These are phyloP conservation scores for Prostheceraeus crozeri DNA, from an alignment of 2,888 invertebrate species.

Conservation along the genomic window DNA sequence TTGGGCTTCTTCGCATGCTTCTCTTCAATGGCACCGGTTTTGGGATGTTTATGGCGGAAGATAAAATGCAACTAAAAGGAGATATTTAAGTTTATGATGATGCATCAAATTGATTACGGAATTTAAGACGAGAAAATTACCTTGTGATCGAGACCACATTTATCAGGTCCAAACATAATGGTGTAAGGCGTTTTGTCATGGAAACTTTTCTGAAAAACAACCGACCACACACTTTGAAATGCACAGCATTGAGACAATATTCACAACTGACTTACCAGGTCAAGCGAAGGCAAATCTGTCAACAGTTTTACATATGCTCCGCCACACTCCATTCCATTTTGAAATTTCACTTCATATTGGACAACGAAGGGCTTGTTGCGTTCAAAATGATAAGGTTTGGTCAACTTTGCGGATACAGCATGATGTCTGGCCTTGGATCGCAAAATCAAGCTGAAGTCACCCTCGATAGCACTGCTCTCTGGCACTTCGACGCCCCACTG, in stretches of 20 bases:
- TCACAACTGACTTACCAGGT: conserved; percentile 62
- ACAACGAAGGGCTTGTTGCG: conserved; percentile 32
- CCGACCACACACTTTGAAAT: too few relatives aligned
- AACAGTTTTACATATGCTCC: conserved; percentile 92
- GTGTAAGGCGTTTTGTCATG: conserved; percentile 93
- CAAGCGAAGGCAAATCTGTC: conserved; percentile 65
- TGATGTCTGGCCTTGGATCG: conserved; percentile 93
- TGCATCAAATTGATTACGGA: neutral
- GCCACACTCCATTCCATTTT: conserved; percentile 96
- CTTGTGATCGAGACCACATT: conserved; percentile 91
- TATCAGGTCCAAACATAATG: conserved; percentile 99
- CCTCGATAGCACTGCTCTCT: conserved; percentile 68
- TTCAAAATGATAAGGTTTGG: conserved; percentile 72
- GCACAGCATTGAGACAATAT: too few relatives aligned
- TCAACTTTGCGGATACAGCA: conserved; percentile 73
- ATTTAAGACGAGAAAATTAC: conserved; percentile 59
- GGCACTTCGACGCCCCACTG: conserved; percentile 69
- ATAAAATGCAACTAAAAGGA: conserved; percentile 67
- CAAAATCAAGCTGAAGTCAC: conserved; percentile 77
- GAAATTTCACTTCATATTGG: conserved; percentile 64
- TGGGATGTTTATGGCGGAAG: conserved; percentile 86
- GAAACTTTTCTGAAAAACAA: conserved; percentile 64
- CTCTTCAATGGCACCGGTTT: conserved; percentile 78
- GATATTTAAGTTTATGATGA: conserved; percentile 37
- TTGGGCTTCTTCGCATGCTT: conserved; percentile 88